phyloP scores from a whole-genome alignment of 2,113 vertebrate genomes.

The Cervus canadensis region DNA sequence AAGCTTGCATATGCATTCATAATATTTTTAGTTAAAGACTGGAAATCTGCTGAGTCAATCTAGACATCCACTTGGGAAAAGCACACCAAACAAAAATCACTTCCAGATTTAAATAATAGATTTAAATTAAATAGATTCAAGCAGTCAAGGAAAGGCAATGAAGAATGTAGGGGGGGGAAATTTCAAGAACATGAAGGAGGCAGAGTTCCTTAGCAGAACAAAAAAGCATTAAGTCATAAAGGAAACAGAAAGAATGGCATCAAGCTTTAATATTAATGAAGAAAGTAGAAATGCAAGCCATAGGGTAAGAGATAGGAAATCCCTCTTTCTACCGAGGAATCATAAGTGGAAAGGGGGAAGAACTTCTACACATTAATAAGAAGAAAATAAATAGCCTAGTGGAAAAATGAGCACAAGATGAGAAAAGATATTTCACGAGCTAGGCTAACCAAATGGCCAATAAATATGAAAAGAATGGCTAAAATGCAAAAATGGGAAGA shows the following conservation, averaged over 20 bases:
- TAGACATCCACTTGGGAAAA: background rate
- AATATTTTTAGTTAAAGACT: background rate
- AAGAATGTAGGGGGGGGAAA: background rate
- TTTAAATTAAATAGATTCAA: background rate
- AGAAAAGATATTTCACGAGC: background rate
- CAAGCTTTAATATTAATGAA: background rate
- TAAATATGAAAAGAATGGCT: too few species aligned
- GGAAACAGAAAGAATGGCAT: background rate
- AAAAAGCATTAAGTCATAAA: background rate
- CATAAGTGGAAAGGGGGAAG: background rate
- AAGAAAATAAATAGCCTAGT: background rate
- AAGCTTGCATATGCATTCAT: background rate
- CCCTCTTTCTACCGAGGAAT: background rate
- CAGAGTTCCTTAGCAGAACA: background rate
- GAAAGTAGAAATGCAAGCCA: background rate
- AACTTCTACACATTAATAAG: background rate
- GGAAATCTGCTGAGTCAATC: background rate
- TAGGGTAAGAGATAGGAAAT: too few species aligned
- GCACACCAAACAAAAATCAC: background rate
- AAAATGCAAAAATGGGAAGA: too few species aligned
- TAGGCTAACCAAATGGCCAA: fast-evolving
- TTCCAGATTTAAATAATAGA: background rate
- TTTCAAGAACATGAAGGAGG: background rate
- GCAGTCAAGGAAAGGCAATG: background rate
- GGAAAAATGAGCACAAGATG: background rate